These are phyloP conservation scores for Danio tinwini DNA, from an alignment of 2,797 vertebrate genomes.

Conservation along the genomic window DNA sequence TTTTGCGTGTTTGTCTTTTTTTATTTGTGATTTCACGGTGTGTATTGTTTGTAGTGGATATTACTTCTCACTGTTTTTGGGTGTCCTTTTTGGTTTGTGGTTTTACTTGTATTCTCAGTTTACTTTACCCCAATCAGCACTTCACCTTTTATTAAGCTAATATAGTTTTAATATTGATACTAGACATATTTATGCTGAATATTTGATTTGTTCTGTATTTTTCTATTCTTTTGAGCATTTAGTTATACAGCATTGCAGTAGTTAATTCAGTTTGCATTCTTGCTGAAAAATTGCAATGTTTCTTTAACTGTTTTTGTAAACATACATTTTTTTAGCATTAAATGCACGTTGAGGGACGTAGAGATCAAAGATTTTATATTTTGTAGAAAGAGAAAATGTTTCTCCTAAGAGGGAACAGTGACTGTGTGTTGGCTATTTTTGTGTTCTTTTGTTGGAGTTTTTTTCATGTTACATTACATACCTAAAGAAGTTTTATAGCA, in stretches of 20 bases:
- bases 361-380: constrained; percentile 6
- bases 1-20: neutral
- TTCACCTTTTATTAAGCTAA: neutral
- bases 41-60: neutral
- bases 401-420: neutral
- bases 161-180: neutral
- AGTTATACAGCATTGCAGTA: neutral
- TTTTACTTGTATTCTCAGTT: constrained; percentile 4
- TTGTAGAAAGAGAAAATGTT: constrained; percentile 7
- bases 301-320: constrained; percentile 12
- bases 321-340: neutral
- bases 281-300: neutral
- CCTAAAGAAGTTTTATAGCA: constrained; percentile 11
- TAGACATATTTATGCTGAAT: neutral
- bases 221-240: neutral
- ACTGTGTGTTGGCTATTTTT: neutral
- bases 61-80: neutral
- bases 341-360: neutral
- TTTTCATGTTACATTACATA: neutral
- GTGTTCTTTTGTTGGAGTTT: neutral
- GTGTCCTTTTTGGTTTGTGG: neutral
- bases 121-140: neutral
- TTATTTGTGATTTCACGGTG: neutral
- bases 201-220: neutral
- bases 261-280: neutral